Base-by-base conservation (phyloP, 2,113 vertebrate genomes). In the Hemiprocne comata region DNA sequence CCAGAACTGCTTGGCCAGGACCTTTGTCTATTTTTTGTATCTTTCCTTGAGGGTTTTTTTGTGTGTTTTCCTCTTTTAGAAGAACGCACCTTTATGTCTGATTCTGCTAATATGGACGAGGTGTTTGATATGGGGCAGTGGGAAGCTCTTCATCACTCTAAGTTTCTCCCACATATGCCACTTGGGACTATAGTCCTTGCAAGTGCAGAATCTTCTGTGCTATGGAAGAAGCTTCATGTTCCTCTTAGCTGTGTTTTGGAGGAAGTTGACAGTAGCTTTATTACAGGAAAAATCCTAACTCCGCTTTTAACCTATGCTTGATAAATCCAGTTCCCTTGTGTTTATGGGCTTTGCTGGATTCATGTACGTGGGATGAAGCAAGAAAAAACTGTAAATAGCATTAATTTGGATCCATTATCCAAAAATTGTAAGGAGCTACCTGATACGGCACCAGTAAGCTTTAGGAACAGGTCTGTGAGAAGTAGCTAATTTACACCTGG, bases 91-190 rank as follows among this genome's bases (percentile, higher is more conserved):
- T n/a, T 76, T 33, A 42, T 82, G 28, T 69, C 50, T 80, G 26
- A 51, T 77, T 44, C 58, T 70, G 46, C 10, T 78, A 5, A 16
- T 82, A 89, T 65, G 29, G 29, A 15, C 17, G 51, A 79, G 44
- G 53, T 53, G 24, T 2, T 51, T n/a, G 15, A 29, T 50, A 23
- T 26, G 13, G 7, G 29, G 15, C 33, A 44, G 16, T 10, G 21
- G 25, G 26, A 89, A 88, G 2, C 36, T 85, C 58, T 46, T 34
- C 11, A 31, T 34, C 13, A 12, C 21, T 4, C 5, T n/a, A 31
- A 48, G 13, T 50, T 79, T 85, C 31, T 73, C 25, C 2, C 13
- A 20, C 0, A 0, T 44, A 60, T 31, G 11, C 17, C 18, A 50
- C 9, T 23, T 46, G 44, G 16, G 8, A 55, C 26, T 48, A 7